Evolutionary conservation across 1,140 invertebrate genomes (phyloP).

Genomic region (Melitaea cinxia): DNA sequence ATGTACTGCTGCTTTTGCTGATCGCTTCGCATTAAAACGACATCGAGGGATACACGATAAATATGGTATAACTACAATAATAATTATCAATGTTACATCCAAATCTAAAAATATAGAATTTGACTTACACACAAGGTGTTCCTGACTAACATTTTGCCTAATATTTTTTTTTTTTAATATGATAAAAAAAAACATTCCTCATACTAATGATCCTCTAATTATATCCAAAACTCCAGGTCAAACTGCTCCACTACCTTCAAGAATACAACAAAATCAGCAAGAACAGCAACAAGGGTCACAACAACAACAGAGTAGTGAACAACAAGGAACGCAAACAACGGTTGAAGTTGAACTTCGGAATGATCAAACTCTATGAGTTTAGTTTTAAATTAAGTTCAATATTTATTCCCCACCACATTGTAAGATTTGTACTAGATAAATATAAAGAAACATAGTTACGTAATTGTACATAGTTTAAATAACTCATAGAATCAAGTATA

Average conservation of each 20-base stretch:
- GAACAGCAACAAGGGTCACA: constrained; percentile 48
- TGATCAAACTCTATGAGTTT: constrained; percentile 65
- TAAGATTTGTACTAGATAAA: constrained; percentile 18
- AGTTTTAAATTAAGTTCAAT: constrained; percentile 15
- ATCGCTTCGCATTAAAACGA: constrained; percentile 89
- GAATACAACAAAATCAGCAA: constrained; percentile 61
- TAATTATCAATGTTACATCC: background rate
- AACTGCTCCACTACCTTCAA: constrained; percentile 68
- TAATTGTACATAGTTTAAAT: background rate
- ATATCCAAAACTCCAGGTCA: constrained; percentile 51
- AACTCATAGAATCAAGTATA: constrained; percentile 8
- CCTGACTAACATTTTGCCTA: too few relatives aligned
- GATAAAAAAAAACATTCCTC: background rate
- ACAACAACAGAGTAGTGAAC: constrained; percentile 45
- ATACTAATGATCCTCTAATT: background rate
- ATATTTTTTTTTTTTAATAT: too few relatives aligned
- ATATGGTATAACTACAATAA: constrained; percentile 80
- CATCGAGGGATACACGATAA: constrained; percentile 91
- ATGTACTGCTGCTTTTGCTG: constrained; percentile 92
- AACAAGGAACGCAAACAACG: constrained; percentile 52
- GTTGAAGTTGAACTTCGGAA: constrained; percentile 62
- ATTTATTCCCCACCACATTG: constrained; percentile 31
- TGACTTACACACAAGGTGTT: too few relatives aligned
- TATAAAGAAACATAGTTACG: background rate
- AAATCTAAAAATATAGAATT: background rate